A percentile compares a stretch with the other conserved stretches of the same genome.
Evolutionary conservation across 2,888 invertebrate genomes (phyloP).

Genomic region (Drosophila falleni): DNA sequence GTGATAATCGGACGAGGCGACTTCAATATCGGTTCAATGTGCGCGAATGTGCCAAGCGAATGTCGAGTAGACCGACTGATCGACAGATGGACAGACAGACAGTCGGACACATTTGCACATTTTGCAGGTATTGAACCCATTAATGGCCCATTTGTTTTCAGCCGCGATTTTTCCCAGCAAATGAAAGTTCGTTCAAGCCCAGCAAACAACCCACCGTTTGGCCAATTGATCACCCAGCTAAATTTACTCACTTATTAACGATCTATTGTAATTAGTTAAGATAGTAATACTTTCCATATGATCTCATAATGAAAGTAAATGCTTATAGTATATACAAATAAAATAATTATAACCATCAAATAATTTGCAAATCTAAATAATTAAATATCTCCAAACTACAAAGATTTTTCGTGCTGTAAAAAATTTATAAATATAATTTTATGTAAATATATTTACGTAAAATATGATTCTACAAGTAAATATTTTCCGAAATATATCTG

Average conservation of each 20-base stretch:
- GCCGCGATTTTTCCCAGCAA: slow-evolving; percentile 45
- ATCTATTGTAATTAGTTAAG: slow-evolving; percentile 6
- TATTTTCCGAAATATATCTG: no score
- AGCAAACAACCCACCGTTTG: slow-evolving; percentile 3
- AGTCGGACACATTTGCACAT: slow-evolving; percentile 62
- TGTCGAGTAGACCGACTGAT: background rate
- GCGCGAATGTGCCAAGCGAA: slow-evolving; percentile 34
- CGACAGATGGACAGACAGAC: background rate
- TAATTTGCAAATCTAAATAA: background rate
- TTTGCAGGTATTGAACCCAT: slow-evolving; percentile 77
- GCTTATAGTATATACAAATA: background rate
- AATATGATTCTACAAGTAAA: no score
- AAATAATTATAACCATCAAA: background rate
- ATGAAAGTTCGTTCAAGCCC: slow-evolving; percentile 15
- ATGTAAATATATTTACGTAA: no score
- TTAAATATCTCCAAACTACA: no score
- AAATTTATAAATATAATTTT: no score
- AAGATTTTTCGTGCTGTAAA: no score
- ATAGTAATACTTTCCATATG: slow-evolving; percentile 15
- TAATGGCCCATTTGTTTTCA: slow-evolving; percentile 60
- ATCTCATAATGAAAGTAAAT: slow-evolving; percentile 3
- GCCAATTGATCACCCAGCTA: slow-evolving; percentile 13
- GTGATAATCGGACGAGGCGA: slow-evolving; percentile 69
- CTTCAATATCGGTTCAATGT: slow-evolving; percentile 57
- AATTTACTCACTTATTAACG: slow-evolving; percentile 6